Base-by-base conservation (phyloP, 2,113 vertebrate species). In the Rattus norvegicus region DNA sequence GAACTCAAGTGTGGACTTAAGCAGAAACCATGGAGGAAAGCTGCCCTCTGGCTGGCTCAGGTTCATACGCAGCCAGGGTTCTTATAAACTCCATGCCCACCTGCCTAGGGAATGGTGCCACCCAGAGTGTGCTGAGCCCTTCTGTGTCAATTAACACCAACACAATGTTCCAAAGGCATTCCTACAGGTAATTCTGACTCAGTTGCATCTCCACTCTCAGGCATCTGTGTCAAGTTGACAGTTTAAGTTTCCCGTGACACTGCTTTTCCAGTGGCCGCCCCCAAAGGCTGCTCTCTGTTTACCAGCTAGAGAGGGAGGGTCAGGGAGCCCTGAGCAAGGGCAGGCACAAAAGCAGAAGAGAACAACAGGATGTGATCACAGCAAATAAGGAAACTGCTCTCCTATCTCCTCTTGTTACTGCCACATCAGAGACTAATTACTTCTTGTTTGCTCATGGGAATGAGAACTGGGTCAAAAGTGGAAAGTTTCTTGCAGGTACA, bases 401-500 rank as follows among this genome's bases (percentile, higher is more conserved):
- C 63, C 17, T 6, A 39, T 5, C 16, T 5, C 75, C 36, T 65
- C 61, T 79, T 56, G 63, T 65, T 70, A 43, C 79, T 61, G 14
- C 9, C 28, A 69, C 75, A 75, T 24, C 61, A 9, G 36, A 93
- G 87, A 80, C 83, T 81, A 67, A 92, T 83, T 88, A 3, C 16
- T 61, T 90, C 56, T 36, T 56, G 87, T 83, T 91, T 95, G 70
- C 95, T 70, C 75, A 67, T 12, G 70, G 65, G 16, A 73, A 88
- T 61, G 36, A 95, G 56, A 81, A 56, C 36, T 43, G 76, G 69
- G 86, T 87, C 86, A 59, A 89, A 95, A 80, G 76, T 43, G 26
- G 12, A 70, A 86, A 43, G 39, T 59, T 83, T 95, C 95, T 91
- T 65, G 43, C 4, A 87, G 67, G 86, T 92, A 94, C 86, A 79